phyloP scores from a whole-genome alignment of 2,797 vertebrate species.

The Ataeniobius toweri region DNA sequence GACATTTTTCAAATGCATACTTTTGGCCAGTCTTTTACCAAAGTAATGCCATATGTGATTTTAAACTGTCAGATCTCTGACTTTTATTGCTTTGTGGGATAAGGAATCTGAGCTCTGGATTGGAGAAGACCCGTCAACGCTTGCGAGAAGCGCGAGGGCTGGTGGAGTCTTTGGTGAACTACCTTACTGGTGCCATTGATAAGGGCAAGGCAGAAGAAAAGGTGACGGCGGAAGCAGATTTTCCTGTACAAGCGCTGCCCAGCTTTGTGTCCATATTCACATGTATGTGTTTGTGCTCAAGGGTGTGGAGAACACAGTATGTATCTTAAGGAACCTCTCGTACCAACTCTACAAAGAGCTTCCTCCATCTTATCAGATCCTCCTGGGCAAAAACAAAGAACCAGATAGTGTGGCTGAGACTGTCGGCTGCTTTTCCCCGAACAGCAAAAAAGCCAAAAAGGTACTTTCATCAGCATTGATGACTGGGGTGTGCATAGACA shows the following conservation, averaged over 20 bases:
- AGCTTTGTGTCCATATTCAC: slow-evolving; percentile 15
- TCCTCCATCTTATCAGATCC: slow-evolving; percentile 72
- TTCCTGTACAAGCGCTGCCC: slow-evolving; percentile 5
- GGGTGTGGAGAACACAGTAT: slow-evolving; percentile 92
- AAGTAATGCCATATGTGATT: slow-evolving; percentile 1
- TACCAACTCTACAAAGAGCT: slow-evolving; percentile 92
- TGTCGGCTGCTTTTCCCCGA: slow-evolving; percentile 93
- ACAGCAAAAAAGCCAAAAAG: slow-evolving; percentile 89
- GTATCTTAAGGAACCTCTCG: slow-evolving; percentile 94
- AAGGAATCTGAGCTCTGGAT: slow-evolving; percentile 95
- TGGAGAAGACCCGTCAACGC: slow-evolving; percentile 84
- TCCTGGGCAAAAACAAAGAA: slow-evolving; percentile 83
- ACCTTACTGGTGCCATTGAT: slow-evolving; percentile 79
- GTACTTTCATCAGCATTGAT: slow-evolving; percentile 62
- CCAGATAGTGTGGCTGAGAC: slow-evolving; percentile 66
- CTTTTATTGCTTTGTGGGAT: slow-evolving; percentile 7
- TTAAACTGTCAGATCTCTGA: slow-evolving; percentile 7
- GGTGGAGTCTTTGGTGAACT: slow-evolving; percentile 87
- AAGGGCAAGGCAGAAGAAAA: slow-evolving; percentile 86
- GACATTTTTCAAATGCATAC: neutral
- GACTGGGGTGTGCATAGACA: neutral
- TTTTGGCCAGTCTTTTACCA: slow-evolving; percentile 4
- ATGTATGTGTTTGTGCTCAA: slow-evolving; percentile 52
- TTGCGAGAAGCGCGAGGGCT: slow-evolving; percentile 87
- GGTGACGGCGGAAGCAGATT: slow-evolving; percentile 69